Base-by-base conservation (phyloP, 2,888 invertebrate genomes). In the Caenorhabditis zanzibari region DNA sequence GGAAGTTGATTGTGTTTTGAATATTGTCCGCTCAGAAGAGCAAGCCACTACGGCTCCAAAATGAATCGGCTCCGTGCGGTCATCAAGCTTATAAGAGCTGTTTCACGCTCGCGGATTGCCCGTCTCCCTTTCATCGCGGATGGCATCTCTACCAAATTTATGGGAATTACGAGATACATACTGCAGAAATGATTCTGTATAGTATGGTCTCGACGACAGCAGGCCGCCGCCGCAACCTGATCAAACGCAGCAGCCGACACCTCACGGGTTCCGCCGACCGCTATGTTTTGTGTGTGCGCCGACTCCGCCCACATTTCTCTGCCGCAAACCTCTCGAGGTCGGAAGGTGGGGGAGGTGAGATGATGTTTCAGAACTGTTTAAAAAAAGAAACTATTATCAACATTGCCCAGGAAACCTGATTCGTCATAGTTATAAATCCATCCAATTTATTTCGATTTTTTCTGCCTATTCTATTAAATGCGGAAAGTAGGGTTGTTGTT, bases 171-270 rank as follows among this genome's bases (percentile, higher is more conserved):
- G 85, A 85, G 81, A 83, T 83, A 82, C 85, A 83, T 72, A 85
- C 85, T 83, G 82, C 85, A 85, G 85, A 85, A 85, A 84, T 83
- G 85, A 85, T 85, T 83, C 85, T 84, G 85, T 85, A 80, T 83
- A 85, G 85, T 85, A 85, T 84, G 85, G 82, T 84, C 81, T 85
- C 83, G 54, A 84, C 12, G 22, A 32, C 19, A 35, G 2, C 19
- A 2, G 38, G 12, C 19, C 32, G 61, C 38, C 38, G 14, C 19
- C 38, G 2, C 19, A 12, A 10, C 38, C 32, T 32, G 7, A 16
- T 5, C 32, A 22, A 19, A 22, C 38, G 22, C 38, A 22, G 32
- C 38, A 41, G 38, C 38, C 38, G 61, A 54, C 35, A 58, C 14
- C 35, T 58, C 56, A 26, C 56, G 56, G 56, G 26, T 28, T 56